phyloP scores from a whole-genome alignment of 2,113 vertebrate genomes.

The Elaphurus davidianus region DNA sequence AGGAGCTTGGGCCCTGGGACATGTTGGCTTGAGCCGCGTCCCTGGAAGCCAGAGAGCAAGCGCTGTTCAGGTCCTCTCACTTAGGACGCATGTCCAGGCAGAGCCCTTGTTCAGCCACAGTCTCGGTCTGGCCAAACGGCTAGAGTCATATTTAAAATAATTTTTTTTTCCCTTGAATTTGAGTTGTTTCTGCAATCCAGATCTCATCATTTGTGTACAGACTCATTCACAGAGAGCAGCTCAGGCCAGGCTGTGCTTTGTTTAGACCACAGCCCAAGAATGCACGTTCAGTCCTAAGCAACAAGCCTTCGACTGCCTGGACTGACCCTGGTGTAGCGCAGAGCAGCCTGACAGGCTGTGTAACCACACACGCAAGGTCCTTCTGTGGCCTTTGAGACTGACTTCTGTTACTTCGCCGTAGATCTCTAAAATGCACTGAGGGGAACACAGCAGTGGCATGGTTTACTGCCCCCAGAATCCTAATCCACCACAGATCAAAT shows the following conservation, averaged over 20 bases:
- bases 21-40: no score
- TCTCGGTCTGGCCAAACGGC: not conserved
- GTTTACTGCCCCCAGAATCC: not conserved
- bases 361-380: not conserved
- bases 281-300: not conserved
- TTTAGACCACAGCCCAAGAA: not conserved
- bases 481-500: not conserved
- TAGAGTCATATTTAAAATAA: not conserved
- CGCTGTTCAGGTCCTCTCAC: not conserved
- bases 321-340: not conserved
- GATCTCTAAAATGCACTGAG: not conserved
- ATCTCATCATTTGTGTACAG: not conserved
- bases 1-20: fast-evolving
- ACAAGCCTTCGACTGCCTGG: not conserved
- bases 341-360: not conserved
- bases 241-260: not conserved
- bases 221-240: not conserved
- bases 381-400: not conserved
- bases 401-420: not conserved
- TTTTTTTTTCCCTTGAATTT: not conserved
- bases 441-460: not conserved
- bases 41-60: not conserved
- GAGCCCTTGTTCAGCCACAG: not conserved
- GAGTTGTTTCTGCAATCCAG: not conserved
- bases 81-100: not conserved